Base-by-base conservation (phyloP, 1,140 invertebrate genomes). In the Aphaenogaster floridana region DNA sequence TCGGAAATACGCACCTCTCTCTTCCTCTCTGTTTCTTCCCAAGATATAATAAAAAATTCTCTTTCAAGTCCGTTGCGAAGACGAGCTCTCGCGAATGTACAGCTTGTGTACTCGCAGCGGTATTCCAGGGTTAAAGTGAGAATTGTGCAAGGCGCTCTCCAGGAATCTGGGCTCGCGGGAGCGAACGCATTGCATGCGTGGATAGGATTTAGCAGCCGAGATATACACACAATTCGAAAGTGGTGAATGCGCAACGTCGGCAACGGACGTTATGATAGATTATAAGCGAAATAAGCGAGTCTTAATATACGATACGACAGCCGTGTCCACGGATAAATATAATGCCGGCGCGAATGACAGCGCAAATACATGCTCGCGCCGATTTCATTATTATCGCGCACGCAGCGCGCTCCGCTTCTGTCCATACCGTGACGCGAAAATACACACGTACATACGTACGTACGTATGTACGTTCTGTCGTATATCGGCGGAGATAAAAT, bases 211-310 rank as follows among this genome's bases (percentile, higher is more conserved):
- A 83, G 68, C 7, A 11, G 68, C 36, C 54, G 68, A 74, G 52
- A 61, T 61, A 83, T 74, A 48, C 80, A 74, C 52, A 83, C 54
- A 74, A 61, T 83, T 83, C 21, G 80, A 83, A 83, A 83, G 80
- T 48, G 52, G 80, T 45, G 80, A 79, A 79, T 52, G 83, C 74
- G 74, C 71, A 84, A 48, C 45, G 61, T 78, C 83, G 92, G 87
- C 88, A 86, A 69, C 89, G 86, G 88, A 90, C 92, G 86, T 91
- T 89, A 88, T 91, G 92, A 91, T 93, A 90, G 90, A 92, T 93
- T 93, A 91, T 84, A 76, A 68, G 88, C 76, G 89, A 90, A 92
- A 92, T 91, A 93, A 93, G 90, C 89, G 90, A 90, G 84, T 93
- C 93, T 93, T 93, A 88, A 93, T 91, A 89, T 84, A 71, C 89